Base-by-base conservation (phyloP, 2,888 invertebrate species). In the Callyntrura sp. region DNA sequence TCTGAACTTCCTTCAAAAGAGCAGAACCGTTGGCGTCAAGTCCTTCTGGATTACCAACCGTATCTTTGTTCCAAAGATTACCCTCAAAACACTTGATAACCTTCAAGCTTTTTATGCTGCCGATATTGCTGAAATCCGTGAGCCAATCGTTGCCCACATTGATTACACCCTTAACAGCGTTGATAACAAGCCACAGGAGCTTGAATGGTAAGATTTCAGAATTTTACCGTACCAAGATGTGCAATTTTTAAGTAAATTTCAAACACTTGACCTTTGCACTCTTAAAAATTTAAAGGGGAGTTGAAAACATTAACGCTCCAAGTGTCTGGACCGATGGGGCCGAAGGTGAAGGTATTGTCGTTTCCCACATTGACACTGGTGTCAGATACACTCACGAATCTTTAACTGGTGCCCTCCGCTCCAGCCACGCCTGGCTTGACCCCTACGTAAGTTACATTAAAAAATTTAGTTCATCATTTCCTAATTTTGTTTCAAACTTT, bases 1-100 rank as follows among this genome's bases (percentile, higher is more conserved):
- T 57, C 65, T 91, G 5, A 28, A 25, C 9, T 78, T 90, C 79
- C 23, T 91, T 1, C 11, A 23, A 25, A 25, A 81, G 12, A n/a
- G n/a, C n/a, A 28, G 35, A 6, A 87, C 51, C 20, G 5, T 62
- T 6, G 12, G 9, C 2, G 90, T 89, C 25, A 78, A 88, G 35
- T 14, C 68, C 12, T 90, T 88, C 78, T 91, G 88, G 88, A 87
- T 90, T 68, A 65, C 76, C 86, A 90, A 91, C 87, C 73, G 88
- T 25, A 91, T 91, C 62, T 89, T 84, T 43, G 88, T 91, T 4
- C 11, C 25, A 0, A 57, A 43, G 4, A 90, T 86, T 8, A 57
- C 85, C 48, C 1, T 12, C n/a, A 79, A 62, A 0, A 0, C 90
- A 23, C 23, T 90, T 20, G 60, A 85, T 14, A 57, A 70, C 6